Percentiles rank a stretch among this genome's conserved stretches.
These are phyloP conservation scores for Pangasius macronema DNA, from an alignment of 2,797 vertebrate species.

Conservation along the genomic window DNA sequence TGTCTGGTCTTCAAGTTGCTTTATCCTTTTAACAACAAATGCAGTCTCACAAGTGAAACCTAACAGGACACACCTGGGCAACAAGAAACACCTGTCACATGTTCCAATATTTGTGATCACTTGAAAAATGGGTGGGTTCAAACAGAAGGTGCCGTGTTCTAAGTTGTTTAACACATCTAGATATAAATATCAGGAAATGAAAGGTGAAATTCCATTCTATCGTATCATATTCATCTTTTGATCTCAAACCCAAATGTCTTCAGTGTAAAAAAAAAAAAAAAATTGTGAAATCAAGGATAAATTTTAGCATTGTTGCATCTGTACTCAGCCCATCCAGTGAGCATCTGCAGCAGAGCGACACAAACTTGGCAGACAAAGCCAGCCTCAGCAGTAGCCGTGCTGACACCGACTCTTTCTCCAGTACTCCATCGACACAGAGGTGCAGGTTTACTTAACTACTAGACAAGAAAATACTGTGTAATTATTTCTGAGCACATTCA, in stretches of 20 bases:
- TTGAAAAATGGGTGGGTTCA: neutral
- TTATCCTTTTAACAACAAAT: neutral
- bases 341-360: conserved; percentile 73
- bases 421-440: conserved; percentile 65
- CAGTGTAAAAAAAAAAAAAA: too few species aligned
- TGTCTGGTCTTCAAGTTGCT: neutral
- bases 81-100: neutral
- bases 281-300: neutral
- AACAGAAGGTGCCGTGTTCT: neutral
- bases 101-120: too few species aligned
- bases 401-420: conserved; percentile 62
- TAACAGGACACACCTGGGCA: neutral
- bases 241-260: neutral
- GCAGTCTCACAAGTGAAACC: neutral
- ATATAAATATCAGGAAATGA: neutral
- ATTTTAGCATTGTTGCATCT: neutral
- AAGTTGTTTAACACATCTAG: neutral
- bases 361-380: conserved; percentile 82
- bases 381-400: conserved; percentile 75
- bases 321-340: conserved; percentile 50
- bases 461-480: neutral
- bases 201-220: neutral
- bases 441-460: conserved; percentile 49
- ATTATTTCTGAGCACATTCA: neutral
- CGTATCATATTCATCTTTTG: neutral